These are phyloP conservation scores for Polyploca ridens DNA, from an alignment of 2,888 invertebrate species.

Conservation along the genomic window DNA sequence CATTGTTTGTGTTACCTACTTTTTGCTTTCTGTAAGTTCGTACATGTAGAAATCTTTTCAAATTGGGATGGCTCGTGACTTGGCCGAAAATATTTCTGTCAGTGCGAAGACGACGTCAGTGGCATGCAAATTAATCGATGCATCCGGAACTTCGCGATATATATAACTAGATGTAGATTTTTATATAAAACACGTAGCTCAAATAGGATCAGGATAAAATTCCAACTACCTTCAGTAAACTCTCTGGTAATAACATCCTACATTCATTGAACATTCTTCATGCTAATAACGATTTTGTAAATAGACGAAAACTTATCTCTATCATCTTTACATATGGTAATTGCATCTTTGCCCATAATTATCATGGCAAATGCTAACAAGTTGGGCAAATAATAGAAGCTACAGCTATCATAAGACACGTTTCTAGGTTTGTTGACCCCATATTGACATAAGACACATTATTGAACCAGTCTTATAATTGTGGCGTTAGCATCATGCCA, in stretches of 20 bases:
- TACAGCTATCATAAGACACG: background rate
- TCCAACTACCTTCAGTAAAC: too few species aligned
- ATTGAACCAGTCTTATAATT: background rate
- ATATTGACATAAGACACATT: background rate
- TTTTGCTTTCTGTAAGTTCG: background rate
- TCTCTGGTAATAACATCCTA: too few species aligned
- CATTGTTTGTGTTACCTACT: background rate
- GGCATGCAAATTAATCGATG: background rate
- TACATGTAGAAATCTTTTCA: background rate
- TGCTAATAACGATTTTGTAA: too few species aligned
- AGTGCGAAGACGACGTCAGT: background rate
- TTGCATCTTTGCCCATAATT: background rate
- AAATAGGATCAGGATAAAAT: too few species aligned
- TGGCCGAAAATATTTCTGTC: background rate
- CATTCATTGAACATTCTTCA: too few species aligned
- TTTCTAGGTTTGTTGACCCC: background rate
- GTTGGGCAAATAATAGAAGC: background rate
- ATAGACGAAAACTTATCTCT: too few species aligned
- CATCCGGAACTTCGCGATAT: background rate
- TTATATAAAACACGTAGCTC: background rate
- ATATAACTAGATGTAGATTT: background rate
- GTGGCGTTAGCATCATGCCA: background rate
- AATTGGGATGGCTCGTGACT: background rate
- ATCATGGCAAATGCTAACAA: background rate
- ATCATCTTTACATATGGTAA: too few species aligned